phyloP scores from a whole-genome alignment of 35 echinoderm and acorn worm species.

The Heliocidaris erythrogramma region DNA sequence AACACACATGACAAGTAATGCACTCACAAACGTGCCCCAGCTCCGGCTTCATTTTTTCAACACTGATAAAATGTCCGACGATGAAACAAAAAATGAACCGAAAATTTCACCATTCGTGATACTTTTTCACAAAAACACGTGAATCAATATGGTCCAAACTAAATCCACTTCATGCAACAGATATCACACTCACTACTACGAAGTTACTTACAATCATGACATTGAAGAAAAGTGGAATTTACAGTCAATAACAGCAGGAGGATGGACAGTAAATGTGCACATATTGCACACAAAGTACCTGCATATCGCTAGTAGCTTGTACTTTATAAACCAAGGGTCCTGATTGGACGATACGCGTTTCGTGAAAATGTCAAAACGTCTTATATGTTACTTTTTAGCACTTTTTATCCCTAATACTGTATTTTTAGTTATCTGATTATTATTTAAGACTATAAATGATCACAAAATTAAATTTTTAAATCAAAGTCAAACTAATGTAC shows the following conservation, averaged over 20 bases:
- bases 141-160: neutral
- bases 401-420: neutral
- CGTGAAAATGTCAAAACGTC: neutral
- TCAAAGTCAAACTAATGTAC: neutral
- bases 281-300: conserved; percentile 21
- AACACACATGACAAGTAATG: neutral
- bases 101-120: conserved; percentile 27
- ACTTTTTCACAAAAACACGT: conserved; percentile 27
- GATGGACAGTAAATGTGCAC: neutral
- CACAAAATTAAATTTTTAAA: too few relatives aligned
- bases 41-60: neutral
- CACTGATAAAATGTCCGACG: conserved; percentile 21
- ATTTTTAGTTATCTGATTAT: too few relatives aligned
- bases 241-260: neutral
- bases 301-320: neutral
- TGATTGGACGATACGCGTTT: neutral
- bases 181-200: neutral
- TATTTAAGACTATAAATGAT: too few relatives aligned
- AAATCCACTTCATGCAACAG: neutral
- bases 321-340: neutral
- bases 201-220: neutral
- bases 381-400: neutral
- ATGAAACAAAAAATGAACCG: conserved; percentile 16
- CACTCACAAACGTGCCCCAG: neutral
- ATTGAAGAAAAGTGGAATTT: conserved; percentile 33